phyloP scores from a whole-genome alignment of 2,113 vertebrate genomes.

The Pygathrix nemaeus region DNA sequence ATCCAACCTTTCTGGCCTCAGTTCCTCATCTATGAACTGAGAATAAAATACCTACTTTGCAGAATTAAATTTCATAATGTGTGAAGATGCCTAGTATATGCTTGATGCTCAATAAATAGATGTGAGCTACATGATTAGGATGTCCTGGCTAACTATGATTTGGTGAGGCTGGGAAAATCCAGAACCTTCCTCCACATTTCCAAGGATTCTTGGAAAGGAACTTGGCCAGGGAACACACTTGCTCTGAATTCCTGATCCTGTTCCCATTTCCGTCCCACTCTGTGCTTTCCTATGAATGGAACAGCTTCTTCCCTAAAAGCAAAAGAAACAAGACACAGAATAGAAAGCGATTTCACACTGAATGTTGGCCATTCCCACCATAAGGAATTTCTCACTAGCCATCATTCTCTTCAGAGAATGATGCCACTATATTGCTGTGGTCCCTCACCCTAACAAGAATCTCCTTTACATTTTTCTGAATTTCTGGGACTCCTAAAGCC shows the following conservation, averaged over 20 bases:
- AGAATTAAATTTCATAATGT: conserved; percentile 26
- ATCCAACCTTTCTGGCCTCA: neutral
- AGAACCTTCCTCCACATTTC: neutral
- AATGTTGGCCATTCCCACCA: neutral
- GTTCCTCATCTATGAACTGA: conserved; percentile 12
- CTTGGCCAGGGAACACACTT: neutral
- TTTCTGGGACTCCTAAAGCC: neutral
- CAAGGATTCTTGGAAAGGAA: neutral
- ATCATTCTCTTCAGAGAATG: neutral
- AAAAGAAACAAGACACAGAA: neutral
- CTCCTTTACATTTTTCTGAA: neutral
- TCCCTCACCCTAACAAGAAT: neutral
- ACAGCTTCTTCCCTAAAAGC: neutral
- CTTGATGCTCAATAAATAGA: conserved; percentile 8
- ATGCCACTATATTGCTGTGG: neutral
- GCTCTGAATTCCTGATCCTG: neutral
- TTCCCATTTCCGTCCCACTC: neutral
- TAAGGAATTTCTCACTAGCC: neutral
- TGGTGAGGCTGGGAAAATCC: neutral
- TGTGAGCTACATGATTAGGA: neutral
- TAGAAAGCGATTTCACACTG: neutral
- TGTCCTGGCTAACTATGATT: conserved; percentile 18
- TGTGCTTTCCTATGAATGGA: neutral
- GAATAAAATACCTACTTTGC: neutral
- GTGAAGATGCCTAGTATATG: neutral